Conservation (phyloP, 2,797 vertebrate genomes). For the Varecia variegata region DNA sequence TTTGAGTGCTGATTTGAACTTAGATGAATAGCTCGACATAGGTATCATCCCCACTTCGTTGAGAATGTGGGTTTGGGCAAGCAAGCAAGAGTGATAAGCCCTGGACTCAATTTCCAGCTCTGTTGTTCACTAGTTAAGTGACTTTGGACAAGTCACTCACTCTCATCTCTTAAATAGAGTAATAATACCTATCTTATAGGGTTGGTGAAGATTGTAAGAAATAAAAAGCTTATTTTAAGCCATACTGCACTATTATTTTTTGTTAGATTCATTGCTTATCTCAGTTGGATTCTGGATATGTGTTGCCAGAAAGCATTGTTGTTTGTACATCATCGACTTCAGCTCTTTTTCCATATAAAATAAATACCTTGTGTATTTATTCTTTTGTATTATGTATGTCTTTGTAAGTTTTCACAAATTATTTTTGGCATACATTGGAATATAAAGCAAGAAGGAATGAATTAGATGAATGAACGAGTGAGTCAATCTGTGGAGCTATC, state of each 20-base stretch:
- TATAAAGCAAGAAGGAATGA: neutral
- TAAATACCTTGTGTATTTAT: neutral
- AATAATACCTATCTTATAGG: neutral
- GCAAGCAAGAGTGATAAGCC: neutral
- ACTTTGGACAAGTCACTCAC: neutral
- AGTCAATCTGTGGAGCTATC: neutral
- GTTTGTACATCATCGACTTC: neutral
- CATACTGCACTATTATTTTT: neutral
- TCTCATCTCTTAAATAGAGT: neutral
- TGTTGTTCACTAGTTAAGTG: neutral
- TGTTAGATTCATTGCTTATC: neutral
- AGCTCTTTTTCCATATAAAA: neutral
- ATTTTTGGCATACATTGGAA: neutral
- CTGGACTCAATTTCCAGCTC: neutral
- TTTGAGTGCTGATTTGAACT: neutral
- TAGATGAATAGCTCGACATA: neutral
- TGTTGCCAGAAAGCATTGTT: neutral
- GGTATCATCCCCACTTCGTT: neutral
- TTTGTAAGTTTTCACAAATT: slow-evolving; percentile 19
- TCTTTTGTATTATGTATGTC: neutral
- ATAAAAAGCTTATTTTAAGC: neutral
- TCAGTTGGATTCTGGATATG: neutral
- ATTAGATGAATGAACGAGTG: neutral
- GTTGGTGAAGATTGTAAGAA: neutral
- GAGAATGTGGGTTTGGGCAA: neutral